Conservation (phyloP, 2,113 vertebrate genomes). For the Pollachius pollachius region DNA sequence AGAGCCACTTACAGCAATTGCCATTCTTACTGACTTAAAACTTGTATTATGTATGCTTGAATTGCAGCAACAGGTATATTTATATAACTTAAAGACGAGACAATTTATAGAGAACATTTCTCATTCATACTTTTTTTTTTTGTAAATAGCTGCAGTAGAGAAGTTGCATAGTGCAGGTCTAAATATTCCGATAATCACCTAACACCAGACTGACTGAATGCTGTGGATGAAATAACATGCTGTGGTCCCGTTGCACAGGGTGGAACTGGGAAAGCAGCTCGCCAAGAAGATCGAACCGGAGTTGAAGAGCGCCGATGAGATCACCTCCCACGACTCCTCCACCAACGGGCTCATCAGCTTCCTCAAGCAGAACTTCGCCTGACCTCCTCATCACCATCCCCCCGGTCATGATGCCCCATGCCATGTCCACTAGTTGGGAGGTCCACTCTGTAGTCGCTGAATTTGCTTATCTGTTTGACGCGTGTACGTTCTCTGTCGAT, state of each 20-base stretch:
- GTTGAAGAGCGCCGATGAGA: slow-evolving; percentile 74
- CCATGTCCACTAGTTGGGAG: not conserved
- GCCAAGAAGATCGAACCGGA: slow-evolving; percentile 97
- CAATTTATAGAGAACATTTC: too few species aligned
- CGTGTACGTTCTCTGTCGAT: not conserved
- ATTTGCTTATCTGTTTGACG: not conserved
- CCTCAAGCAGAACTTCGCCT: slow-evolving; percentile 87
- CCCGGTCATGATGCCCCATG: not conserved
- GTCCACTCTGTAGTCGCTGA: not conserved
- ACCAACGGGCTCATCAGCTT: slow-evolving; percentile 95
- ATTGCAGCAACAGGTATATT: too few species aligned
- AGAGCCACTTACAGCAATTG: too few species aligned
- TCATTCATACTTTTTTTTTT: too few species aligned
- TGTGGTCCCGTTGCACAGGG: slow-evolving; percentile 63
- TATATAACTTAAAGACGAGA: too few species aligned
- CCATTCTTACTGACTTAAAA: too few species aligned
- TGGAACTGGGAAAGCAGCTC: slow-evolving; percentile 95
- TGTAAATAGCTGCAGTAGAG: too few species aligned
- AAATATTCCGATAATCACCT: too few species aligned
- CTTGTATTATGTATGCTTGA: too few species aligned
- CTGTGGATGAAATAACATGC: too few species aligned
- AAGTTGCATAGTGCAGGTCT: too few species aligned
- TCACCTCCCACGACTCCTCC: slow-evolving; percentile 90
- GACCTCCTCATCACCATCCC: slow-evolving; percentile 30
- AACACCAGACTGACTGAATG: too few species aligned